A percentile compares a stretch with the other conserved stretches of the same genome.
These are phyloP conservation scores for Philypnodon macrostomus DNA, from an alignment of 2,797 vertebrate genomes.

Conservation along the genomic window DNA sequence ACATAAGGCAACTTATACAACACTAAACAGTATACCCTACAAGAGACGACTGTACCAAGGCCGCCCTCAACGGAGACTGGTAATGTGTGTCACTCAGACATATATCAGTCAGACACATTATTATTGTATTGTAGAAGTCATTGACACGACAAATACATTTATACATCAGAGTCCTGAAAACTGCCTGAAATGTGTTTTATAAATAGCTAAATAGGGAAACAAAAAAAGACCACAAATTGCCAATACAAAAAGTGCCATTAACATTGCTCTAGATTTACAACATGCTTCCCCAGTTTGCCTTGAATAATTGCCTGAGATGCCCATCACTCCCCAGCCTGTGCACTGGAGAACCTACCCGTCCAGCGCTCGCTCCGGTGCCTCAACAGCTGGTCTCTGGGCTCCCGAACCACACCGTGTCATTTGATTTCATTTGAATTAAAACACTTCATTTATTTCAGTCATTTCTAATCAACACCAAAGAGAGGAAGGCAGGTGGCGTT, in stretches of 20 bases:
- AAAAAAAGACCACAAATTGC: not conserved
- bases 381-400: slow-evolving; percentile 67
- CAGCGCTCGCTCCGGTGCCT: slow-evolving; percentile 36
- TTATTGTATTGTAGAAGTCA: too few relatives aligned
- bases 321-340: too few relatives aligned
- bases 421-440: slow-evolving; percentile 72
- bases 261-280: not conserved
- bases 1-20: too few relatives aligned
- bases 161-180: too few relatives aligned
- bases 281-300: slow-evolving; percentile 1
- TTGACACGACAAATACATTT: too few relatives aligned
- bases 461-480: slow-evolving; percentile 63
- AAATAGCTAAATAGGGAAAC: too few relatives aligned
- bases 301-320: slow-evolving; percentile 30
- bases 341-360: slow-evolving; percentile 30
- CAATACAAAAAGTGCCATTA: not conserved
- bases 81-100: too few relatives aligned
- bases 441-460: slow-evolving; percentile 66
- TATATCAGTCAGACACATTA: too few relatives aligned
- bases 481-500: slow-evolving; percentile 67
- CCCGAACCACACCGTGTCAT: slow-evolving; percentile 58
- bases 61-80: too few relatives aligned
- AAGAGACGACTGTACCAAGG: too few relatives aligned
- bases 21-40: too few relatives aligned
- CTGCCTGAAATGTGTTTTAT: too few relatives aligned